Evolutionary conservation across 37 sponge, comb jelly and placozoan species (phyloP).

Genomic region (Tethya wilhelma): DNA sequence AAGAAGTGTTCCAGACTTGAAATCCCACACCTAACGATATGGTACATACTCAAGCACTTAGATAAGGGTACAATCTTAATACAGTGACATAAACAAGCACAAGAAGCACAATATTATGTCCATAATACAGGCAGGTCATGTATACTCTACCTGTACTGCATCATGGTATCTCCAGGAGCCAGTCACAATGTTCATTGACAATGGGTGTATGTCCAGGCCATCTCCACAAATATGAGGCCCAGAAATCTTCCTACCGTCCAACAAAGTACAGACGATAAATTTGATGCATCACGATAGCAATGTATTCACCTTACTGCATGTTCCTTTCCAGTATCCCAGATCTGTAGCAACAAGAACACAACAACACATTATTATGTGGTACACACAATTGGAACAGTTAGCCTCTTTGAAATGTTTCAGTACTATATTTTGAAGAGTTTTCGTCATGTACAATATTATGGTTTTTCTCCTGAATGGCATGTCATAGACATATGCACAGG

Average conservation of each 20-base stretch:
- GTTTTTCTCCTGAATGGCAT: no score
- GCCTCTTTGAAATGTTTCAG: no score
- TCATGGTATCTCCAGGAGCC: constrained; percentile 58
- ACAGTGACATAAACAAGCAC: not conserved
- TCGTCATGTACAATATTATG: no score
- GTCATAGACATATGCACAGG: no score
- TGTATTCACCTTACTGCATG: constrained; percentile 60
- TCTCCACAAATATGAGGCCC: constrained; percentile 80
- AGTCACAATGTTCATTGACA: constrained; percentile 31
- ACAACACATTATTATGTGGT: no score
- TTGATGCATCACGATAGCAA: constrained; percentile 12
- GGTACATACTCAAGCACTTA: constrained; percentile 10
- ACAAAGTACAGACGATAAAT: constrained; percentile 18
- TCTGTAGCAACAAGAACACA: not conserved
- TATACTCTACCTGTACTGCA: constrained; percentile 30
- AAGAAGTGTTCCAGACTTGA: constrained; percentile 51
- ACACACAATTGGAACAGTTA: no score
- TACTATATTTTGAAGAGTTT: no score
- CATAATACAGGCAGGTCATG: not conserved
- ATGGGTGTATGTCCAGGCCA: constrained; percentile 57
- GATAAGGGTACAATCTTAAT: not conserved
- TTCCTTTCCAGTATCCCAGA: constrained; percentile 62
- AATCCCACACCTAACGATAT: constrained; percentile 62
- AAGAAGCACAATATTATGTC: not conserved
- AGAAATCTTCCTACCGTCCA: constrained; percentile 40